Evolutionary conservation across 2,888 invertebrate species (phyloP), one percentile per base, ranked within the genome.

Genomic region (Pachymerium ferrugineum): DNA sequence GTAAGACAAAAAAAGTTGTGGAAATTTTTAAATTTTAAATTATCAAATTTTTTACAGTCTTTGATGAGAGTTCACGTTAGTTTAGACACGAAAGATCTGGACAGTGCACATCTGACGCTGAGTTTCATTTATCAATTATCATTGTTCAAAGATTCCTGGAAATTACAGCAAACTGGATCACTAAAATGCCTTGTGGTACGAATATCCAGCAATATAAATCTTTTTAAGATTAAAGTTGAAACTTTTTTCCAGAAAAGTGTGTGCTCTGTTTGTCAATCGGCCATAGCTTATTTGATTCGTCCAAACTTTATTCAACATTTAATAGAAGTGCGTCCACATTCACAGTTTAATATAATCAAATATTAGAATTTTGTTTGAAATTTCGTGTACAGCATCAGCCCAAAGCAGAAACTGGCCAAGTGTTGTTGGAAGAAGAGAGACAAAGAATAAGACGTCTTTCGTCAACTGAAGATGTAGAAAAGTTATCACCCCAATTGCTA

Each of bases 301-400:
- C 83, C 83, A 1, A 78, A 79, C 68, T 80, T 82, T 74, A 77
- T 83, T 54, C 81, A 80, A 72, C 80, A 81, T 75, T 75, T 81
- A 16, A 75, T 83, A 3, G 81, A 81, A 79, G 81, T 81, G 77
- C 76, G 78, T 54, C n/a, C n/a, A n/a, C n/a, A n/a, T n/a, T n/a
- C n/a, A n/a, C n/a, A n/a, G n/a, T 29, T 16, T 47, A 19, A 19
- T 25, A 22, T 54, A 22, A 54, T 70, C 14, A 22, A 4, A 68
- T 30, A 67, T 14, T 30, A 25, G 28, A 25, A 25, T 22, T 8
- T 54, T 54, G 12, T 6, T 33, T n/a, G 12, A 35, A 35, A 12
- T 35, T 35, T 10, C 6, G 6, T 12, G 8, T 31, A 16, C 19
- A 71, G 72, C 73, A 73, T 33, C 35, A 35, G 10, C 22, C 68